Percentiles rank a stretch among this genome's conserved stretches.
phyloP scores from a whole-genome alignment of 2,888 invertebrate genomes.

The Noctua janthe region DNA sequence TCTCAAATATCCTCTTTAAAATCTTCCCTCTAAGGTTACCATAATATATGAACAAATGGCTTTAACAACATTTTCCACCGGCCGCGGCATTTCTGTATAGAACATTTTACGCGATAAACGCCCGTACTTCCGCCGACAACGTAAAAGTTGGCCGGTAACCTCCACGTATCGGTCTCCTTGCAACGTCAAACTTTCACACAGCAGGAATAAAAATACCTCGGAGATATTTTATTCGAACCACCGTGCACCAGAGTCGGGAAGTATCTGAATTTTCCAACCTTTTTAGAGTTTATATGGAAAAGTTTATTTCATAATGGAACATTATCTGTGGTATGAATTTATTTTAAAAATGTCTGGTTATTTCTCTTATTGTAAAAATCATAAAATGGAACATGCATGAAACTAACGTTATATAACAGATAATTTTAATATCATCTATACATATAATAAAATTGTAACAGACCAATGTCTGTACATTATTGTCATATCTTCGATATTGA shows the following conservation, averaged over 20 bases:
- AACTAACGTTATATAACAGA: no score
- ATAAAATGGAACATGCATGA: no score
- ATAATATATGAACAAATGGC: background rate
- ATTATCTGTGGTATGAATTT: background rate
- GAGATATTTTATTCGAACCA: slow-evolving; percentile 22
- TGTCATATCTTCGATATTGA: no score
- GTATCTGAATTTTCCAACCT: slow-evolving; percentile 2
- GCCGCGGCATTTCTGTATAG: slow-evolving; percentile 29
- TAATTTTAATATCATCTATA: no score
- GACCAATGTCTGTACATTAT: no score
- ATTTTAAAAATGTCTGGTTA: background rate
- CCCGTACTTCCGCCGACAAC: slow-evolving; percentile 27
- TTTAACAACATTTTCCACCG: slow-evolving; percentile 29
- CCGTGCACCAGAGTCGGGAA: background rate
- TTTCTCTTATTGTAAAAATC: no score
- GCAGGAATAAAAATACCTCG: slow-evolving; percentile 24
- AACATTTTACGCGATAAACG: slow-evolving; percentile 56
- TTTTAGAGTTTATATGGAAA: background rate
- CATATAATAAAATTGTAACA: no score
- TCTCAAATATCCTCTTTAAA: background rate
- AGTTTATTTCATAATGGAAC: background rate
- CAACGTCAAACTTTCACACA: slow-evolving; percentile 38
- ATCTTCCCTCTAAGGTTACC: slow-evolving; percentile 16
- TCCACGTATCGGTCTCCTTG: slow-evolving; percentile 37
- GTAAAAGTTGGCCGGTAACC: slow-evolving; percentile 48